phyloP scores from a whole-genome alignment of 1,140 invertebrate genomes.

The Lordiphosa mommai region DNA sequence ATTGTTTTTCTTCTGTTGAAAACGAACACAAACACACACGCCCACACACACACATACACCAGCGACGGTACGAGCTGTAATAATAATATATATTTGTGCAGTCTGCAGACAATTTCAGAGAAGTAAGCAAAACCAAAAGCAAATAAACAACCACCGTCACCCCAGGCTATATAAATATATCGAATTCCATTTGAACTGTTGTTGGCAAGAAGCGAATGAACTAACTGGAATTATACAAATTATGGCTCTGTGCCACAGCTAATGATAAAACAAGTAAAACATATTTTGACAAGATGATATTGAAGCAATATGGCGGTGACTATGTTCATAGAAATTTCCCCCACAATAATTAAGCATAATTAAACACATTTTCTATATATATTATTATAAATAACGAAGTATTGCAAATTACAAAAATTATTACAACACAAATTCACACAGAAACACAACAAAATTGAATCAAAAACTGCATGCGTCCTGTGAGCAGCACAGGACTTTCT shows the following conservation, averaged over 20 bases:
- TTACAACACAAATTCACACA: constrained; percentile 19
- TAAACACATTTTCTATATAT: constrained; percentile 27
- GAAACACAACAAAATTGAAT: constrained; percentile 24
- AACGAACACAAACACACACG: constrained; percentile 25
- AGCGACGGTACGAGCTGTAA: no score
- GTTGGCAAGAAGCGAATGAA: neutral
- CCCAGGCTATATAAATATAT: constrained; percentile 4
- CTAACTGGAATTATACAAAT: neutral
- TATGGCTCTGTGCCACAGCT: neutral
- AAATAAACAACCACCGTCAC: constrained; percentile 1
- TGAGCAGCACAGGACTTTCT: neutral
- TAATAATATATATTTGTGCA: neutral
- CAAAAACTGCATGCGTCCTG: constrained; percentile 36
- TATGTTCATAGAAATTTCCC: constrained; percentile 65
- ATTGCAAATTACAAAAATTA: constrained; percentile 18
- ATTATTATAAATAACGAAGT: neutral
- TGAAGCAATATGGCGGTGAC: constrained; percentile 79
- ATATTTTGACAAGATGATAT: constrained; percentile 66
- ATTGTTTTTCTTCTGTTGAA: constrained; percentile 40
- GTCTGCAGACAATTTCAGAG: neutral
- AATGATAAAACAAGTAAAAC: constrained; percentile 9
- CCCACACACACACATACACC: constrained; percentile 22
- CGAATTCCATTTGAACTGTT: constrained; percentile 5
- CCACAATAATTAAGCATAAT: constrained; percentile 38
- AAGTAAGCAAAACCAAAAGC: neutral